Base-by-base conservation (phyloP, 92 coral and sea anemone genomes). In the Epizoanthus illoricatus region DNA sequence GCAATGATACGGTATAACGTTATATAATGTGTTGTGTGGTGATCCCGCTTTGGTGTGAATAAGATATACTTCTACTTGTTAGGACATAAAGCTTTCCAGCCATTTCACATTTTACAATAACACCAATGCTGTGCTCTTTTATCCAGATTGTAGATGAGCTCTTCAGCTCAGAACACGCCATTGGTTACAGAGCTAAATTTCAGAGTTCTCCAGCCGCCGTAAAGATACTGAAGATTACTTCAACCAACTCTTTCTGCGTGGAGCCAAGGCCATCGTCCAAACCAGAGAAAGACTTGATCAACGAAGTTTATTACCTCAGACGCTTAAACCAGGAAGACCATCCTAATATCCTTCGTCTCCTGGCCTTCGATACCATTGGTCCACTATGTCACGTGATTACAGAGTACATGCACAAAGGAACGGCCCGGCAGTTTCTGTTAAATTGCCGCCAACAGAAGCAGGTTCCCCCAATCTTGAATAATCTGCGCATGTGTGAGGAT, bases 281-380 rank as follows among this genome's bases (percentile, higher is more conserved):
- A 71, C 75, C n/a, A 16, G 75, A 45, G 23, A 42, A 40, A 45
- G 52, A 45, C 47, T 71, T 71, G n/a, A 24, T 71, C 58, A 71
- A 71, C 33, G 75, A 71, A 71, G 58, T 8, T 18, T 45, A 18
- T 19, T 71, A 42, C 13, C 75, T 71, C 33, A 19, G 58, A n/a
- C 75, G 75, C 11, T 19, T 71, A 33, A 71, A 71, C 58, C 58
- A 71, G 21, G 75, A 71, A 71, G 7, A 71, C 59, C 49, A 42
- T 18, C 75, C 75, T 16, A 71, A 71, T 33, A 71, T 71, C 33
- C 52, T 71, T 15, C 75, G 75, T 19, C 36, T 71, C 17, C 58
- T 71, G 43, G 75, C 75, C 10, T 71, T 42, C 47, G 75, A 71
- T 71, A 43, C 75, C 16, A 71, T 42, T 71, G 75, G 75, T 19